Evolutionary conservation across 2,888 invertebrate species (phyloP).

Genomic region (Nezara viridula): DNA sequence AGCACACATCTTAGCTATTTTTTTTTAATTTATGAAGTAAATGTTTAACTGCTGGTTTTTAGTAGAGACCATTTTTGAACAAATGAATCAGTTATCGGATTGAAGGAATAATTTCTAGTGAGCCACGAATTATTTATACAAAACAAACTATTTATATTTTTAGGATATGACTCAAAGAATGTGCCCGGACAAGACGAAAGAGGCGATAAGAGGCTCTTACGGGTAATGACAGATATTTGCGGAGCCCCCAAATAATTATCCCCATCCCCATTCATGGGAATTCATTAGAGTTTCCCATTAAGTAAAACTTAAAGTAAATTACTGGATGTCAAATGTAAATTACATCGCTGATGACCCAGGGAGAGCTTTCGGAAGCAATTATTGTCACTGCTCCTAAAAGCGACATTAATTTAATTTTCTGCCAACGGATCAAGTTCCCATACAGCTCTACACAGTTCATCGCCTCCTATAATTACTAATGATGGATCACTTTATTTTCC

Average conservation of each 20-base stretch:
- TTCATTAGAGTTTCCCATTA: slow-evolving; percentile 30
- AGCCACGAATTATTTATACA: too few relatives aligned
- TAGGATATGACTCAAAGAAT: too few relatives aligned
- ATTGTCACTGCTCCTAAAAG: slow-evolving; percentile 32
- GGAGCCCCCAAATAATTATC: background rate
- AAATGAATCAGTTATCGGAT: too few relatives aligned
- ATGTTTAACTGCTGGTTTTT: too few relatives aligned
- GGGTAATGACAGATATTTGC: background rate
- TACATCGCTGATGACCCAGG: slow-evolving; percentile 25
- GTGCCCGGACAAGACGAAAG: too few relatives aligned
- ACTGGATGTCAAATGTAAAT: slow-evolving; percentile 44
- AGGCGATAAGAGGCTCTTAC: background rate
- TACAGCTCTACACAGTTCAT: background rate
- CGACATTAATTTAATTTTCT: slow-evolving; percentile 37
- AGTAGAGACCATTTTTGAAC: too few relatives aligned
- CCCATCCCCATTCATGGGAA: slow-evolving; percentile 25
- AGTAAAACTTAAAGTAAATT: slow-evolving; percentile 42
- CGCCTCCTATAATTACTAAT: background rate
- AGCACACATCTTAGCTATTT: too few relatives aligned
- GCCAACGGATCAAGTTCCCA: slow-evolving; percentile 12
- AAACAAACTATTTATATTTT: too few relatives aligned
- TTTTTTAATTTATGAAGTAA: too few relatives aligned
- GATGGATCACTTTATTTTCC: background rate
- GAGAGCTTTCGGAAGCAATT: slow-evolving; percentile 38
- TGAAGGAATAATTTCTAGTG: too few relatives aligned